Evolutionary conservation across 2,113 vertebrate species (phyloP), one percentile per base, ranked within the genome.

Genomic region (Budorcas taxicolor): DNA sequence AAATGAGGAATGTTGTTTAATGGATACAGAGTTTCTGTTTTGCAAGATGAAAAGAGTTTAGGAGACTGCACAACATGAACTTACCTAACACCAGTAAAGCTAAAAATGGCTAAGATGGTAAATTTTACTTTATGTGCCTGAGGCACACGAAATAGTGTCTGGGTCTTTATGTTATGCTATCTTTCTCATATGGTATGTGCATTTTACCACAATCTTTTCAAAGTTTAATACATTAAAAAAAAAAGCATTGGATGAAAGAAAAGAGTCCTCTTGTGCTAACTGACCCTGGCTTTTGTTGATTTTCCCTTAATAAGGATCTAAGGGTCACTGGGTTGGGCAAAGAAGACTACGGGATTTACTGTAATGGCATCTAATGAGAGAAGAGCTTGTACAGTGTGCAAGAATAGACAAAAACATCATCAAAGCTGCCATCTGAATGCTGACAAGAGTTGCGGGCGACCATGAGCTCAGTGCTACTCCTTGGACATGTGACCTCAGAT

Each of bases 221-320:
- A 53, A 55, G 81, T n/a, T 55, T 74, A 45, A 83, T 33, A 60
- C 78, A 81, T 13, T 29, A 25, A 16, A 15, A 84, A 43, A 43
- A 29, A 31, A 90, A 74, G 55, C 47, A 83, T 9, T 60, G 74
- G 17, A 87, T 93, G 17, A 94, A 57, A 81, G 16, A 47, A 82
- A 83, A n/a, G 58, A 67, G 29, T 86, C 57, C 53, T 55, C 64
- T 13, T 92, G 57, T 47, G 36, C 33, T 94, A 31, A 40, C 0
- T 83, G 7, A 83, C 47, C 25, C 36, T 87, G 7, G 57, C 62
- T 87, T n/a, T 90, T 58, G 50, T 60, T 89, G 36, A 33, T 55
- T 87, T 91, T 94, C 85, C 85, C 88, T 92, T 91, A 98, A 92
- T 21, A 74, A 67, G 64, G n/a, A 47, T 58, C 40, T 80, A n/a